Percentiles rank a stretch among this genome's conserved stretches.
phyloP scores from a whole-genome alignment of 1,140 invertebrate species.

The Mizuhopecten yessoensis region DNA sequence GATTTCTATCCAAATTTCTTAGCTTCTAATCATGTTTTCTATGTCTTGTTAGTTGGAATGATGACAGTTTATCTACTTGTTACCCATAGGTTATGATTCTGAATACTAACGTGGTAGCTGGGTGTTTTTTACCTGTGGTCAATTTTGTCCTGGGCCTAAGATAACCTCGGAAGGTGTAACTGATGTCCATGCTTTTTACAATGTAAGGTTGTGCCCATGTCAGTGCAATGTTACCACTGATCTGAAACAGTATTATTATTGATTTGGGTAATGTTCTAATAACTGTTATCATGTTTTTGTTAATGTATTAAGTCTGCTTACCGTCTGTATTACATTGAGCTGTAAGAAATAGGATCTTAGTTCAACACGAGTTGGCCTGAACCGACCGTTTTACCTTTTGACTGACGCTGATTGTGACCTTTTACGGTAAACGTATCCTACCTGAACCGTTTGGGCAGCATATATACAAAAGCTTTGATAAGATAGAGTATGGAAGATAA shows the following conservation, averaged over 20 bases:
- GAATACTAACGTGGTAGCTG: not conserved
- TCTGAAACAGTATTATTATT: not conserved
- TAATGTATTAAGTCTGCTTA: not conserved
- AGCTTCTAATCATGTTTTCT: not conserved
- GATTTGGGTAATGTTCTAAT: not conserved
- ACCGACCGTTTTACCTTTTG: no score
- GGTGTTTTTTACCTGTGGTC: no score
- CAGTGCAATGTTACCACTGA: constrained; percentile 12
- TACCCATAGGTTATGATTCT: not conserved
- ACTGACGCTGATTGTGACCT: no score
- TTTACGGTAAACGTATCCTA: no score
- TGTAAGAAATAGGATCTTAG: not conserved
- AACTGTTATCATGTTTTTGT: not conserved
- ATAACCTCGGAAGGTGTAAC: no score
- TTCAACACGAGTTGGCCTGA: no score
- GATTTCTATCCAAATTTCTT: not conserved
- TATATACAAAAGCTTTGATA: no score
- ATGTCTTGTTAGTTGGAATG: not conserved
- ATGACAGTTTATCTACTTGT: not conserved
- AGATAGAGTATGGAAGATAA: no score
- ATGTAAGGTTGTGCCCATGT: not conserved
- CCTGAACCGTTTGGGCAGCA: no score
- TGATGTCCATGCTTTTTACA: no score
- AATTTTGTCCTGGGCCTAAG: no score
- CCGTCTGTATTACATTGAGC: not conserved